Base-by-base conservation (phyloP, 2,113 vertebrate genomes). In the Peromyscus maniculatus region DNA sequence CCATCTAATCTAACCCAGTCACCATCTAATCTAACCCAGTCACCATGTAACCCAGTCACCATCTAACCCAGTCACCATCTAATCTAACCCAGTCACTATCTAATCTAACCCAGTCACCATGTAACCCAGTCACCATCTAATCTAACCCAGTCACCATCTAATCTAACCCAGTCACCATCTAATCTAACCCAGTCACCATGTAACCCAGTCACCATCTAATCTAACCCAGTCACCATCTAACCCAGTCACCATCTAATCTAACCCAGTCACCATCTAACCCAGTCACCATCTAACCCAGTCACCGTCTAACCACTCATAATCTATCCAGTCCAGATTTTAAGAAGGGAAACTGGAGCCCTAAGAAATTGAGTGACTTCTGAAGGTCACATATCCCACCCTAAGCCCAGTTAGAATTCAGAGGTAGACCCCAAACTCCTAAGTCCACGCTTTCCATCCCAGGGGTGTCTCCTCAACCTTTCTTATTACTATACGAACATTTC, bases 301-400 rank as follows among this genome's bases (percentile, higher is more conserved):
- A 71, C 69, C 2, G 1, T 72, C 36, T 74, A 10, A 74, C 8
- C n/a, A 74, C 7, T 21, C 33, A 17, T n/a, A 74, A 22, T 74
- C 15, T 72, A n/a, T 55, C 28, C 11, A 90, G 49, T 80, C n/a
- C 71, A 87, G 39, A 24, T 96, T 89, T 95, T 92, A 95, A 86
- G 22, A n/a, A 87, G 31, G 71, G 80, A 89, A 31, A 88, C 57
- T 39, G 33, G 69, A 92, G 26, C 31, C 36, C n/a, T 94, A 28
- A 83, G 87, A 52, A 75, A 80, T 19, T 55, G 17, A 62, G 74
- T 33, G 52, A 10, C 69, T 91, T 57, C 11, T 62, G 72, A 66
- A 43, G 10, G 49, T 62, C 59, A 16, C 36, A 26, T 22, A 66
- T 52, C 6, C 39, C 43, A n/a, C 71, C 74, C 57, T 71, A 84